Evolutionary conservation across 2,113 vertebrate genomes (phyloP), one percentile per base, ranked within the genome.

Genomic region (Eurypyga helias): DNA sequence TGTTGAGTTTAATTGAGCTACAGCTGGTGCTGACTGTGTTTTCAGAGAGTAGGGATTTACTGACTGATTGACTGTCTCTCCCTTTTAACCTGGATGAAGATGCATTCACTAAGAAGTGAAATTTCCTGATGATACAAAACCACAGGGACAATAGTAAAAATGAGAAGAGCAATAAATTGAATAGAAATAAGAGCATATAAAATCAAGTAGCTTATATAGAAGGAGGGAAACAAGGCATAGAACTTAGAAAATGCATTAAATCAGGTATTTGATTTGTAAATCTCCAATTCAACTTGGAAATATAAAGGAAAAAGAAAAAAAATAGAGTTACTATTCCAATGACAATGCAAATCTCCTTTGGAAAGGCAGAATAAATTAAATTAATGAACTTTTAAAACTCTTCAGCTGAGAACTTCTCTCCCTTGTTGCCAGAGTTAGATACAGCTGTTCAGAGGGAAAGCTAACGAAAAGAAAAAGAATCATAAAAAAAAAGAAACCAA

Each of bases 41-140:
- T 92, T 82, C 75, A 81, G 93, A 89, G 95, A 96, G 83, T 1
- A 85, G 97, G 94, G 94, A 97, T 97, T 96, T 96, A 69, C 91
- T 97, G 93, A 97, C 93, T 96, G 97, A 97, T 96, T 93, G 95
- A 91, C 94, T 97, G 70, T 95, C 77, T 96, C 65, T 96, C 85
- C 91, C 69, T 96, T 95, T 97, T 94, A 97, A 96, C 96, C 90
- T 95, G 92, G 85, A 93, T 73, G 70, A 91, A 95, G 88, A 96
- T 49, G 49, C 4, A 0, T 88, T 90, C 31, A 33, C 58, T 41
- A 92, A 94, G 41, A 95, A 90, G 54, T 24, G 67, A 92, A 84
- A 94, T 92, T 96, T 97, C 78, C 70, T 65, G 62, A 72, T 49
- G 67, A 89, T 60, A 88, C 58, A 91, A 95, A 96, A 88, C 67